Evolutionary conservation across 2,888 invertebrate species (phyloP).

Genomic region (Nephrocerus scutellatus): DNA sequence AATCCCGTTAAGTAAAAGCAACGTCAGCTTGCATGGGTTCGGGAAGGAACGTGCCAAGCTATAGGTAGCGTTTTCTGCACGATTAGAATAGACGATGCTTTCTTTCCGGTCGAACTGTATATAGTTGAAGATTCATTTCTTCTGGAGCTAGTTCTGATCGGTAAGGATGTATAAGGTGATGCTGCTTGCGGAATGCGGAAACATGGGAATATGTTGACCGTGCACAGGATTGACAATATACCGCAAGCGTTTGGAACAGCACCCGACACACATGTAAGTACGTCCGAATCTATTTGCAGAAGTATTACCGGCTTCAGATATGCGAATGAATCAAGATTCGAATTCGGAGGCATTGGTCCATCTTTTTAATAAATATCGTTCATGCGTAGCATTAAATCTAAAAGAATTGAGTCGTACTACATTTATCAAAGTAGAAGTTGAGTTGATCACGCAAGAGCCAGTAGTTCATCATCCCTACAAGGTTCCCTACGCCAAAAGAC

Average conservation of each 20-base stretch:
- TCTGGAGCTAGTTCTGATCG: neutral
- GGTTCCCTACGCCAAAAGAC: too few relatives aligned
- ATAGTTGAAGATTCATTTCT: neutral
- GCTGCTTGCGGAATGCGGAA: neutral
- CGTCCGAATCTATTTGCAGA: too few relatives aligned
- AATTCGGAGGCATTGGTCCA: neutral
- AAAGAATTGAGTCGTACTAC: too few relatives aligned
- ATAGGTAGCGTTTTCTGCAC: neutral
- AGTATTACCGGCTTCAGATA: too few relatives aligned
- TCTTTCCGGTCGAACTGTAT: neutral
- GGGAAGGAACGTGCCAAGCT: conserved; percentile 2
- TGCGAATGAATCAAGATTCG: neutral
- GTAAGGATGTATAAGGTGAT: conserved; percentile 1
- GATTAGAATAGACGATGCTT: neutral
- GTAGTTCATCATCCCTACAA: neutral
- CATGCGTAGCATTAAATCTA: neutral
- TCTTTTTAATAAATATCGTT: neutral
- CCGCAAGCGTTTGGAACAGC: neutral
- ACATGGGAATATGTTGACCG: neutral
- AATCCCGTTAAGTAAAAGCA: neutral
- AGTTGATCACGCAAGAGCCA: neutral
- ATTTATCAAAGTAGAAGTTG: neutral
- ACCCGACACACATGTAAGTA: too few relatives aligned
- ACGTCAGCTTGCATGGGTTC: conserved; percentile 3
- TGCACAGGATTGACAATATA: neutral